Conservation (phyloP, 2,113 vertebrate species). For the Ploceus nigricollis region DNA sequence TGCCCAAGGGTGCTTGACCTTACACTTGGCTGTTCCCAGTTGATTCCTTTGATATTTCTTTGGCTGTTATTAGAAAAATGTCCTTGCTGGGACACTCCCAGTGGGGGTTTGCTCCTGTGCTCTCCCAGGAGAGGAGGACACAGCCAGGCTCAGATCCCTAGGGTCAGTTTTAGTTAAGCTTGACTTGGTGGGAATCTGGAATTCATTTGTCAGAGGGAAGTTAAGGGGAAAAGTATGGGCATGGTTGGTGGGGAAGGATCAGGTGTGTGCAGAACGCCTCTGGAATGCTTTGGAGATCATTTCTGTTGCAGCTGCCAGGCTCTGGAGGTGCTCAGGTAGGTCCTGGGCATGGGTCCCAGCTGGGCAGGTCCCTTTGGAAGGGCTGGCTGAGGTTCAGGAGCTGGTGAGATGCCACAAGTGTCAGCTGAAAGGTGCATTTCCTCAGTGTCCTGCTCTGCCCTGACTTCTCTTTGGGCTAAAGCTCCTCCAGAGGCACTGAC, state of each 20-base stretch:
- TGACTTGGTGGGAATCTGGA: background rate
- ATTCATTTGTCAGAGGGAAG: background rate
- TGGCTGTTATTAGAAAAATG: background rate
- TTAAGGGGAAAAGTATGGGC: rapidly evolving
- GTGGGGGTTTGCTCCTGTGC: background rate
- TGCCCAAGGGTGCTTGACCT: background rate
- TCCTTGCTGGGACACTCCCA: background rate
- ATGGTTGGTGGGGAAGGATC: background rate
- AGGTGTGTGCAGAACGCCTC: background rate
- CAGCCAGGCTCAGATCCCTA: rapidly evolving
- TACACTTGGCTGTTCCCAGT: background rate
- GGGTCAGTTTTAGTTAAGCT: background rate
- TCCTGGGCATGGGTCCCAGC: background rate
- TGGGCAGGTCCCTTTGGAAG: background rate
- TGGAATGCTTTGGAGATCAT: background rate
- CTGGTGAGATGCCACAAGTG: background rate
- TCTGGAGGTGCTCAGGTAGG: background rate
- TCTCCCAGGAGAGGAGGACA: background rate
- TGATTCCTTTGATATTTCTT: background rate
- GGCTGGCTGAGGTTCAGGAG: background rate
- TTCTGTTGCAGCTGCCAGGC: background rate
- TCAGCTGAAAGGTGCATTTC: background rate
- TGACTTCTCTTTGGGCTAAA: background rate
- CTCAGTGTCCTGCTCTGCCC: background rate
- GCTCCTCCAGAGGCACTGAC: background rate